Base-by-base conservation (phyloP, 2,888 invertebrate species). In the Portevinia maculata region DNA sequence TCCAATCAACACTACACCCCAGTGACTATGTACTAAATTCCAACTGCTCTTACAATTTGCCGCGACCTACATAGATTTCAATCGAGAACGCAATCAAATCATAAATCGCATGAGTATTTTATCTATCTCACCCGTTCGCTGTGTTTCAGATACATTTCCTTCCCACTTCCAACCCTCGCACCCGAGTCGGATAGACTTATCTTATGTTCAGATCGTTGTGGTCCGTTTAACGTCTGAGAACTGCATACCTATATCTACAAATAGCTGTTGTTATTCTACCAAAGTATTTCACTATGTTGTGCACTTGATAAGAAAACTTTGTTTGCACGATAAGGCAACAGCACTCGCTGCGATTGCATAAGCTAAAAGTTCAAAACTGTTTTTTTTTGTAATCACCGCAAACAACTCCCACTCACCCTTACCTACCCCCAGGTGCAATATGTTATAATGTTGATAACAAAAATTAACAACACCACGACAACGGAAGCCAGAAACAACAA, bases 21-120 rank as follows among this genome's bases (percentile, higher is more conserved):
- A 21, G 13, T 13, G 24, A 24, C 19, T 32, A 52, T 52, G 32
- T 17, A n/a, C 17, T 41, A 50, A 41, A 79, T 79, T 73, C 73
- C 79, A 41, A 44, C 60, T 64, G 64, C 24, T 75, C 70, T 69
- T 70, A 64, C 75, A 75, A 75, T 75, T 75, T 75, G 69, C 62
- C 62, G 70, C 75, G 81, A 75, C 81, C 81, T 30, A n/a, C n/a
- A n/a, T n/a, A 81, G 59, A 75, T 81, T 53, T 53, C 46, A 65
- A 75, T 71, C 70, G 59, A 60, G 81, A 75, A 81, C 75, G 59
- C 70, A 81, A 81, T 75, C 75, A 81, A 60, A 81, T 75, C 75
- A 65, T 70, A 73, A 75, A 75, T 75, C 81, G 59, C 46, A 9
- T 59, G 64, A 70, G 57, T 62, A 81, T 64, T 81, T 74, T 81